Percentiles rank a stretch among this genome's conserved stretches.
phyloP scores from a whole-genome alignment of 2,113 vertebrate genomes.

The Grantiella picta region DNA sequence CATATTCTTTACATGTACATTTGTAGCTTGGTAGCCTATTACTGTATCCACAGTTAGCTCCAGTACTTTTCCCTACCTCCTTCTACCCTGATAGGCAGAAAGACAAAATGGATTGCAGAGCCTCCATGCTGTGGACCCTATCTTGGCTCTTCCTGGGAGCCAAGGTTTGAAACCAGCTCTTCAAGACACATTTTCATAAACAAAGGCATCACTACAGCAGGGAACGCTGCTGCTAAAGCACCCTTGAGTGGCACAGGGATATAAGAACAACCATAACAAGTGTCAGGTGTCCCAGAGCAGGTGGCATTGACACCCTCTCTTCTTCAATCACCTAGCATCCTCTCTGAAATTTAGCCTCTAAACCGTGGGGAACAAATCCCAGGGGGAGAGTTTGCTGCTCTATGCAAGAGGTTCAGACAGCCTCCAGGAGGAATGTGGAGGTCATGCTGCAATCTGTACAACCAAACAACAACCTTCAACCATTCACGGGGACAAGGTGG shows the following conservation, averaged over 20 bases:
- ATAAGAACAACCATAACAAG: neutral
- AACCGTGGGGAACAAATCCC: neutral
- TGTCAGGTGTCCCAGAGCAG: neutral
- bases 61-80: no score
- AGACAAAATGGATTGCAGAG: no score
- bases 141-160: no score
- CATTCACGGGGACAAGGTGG: neutral
- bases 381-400: neutral
- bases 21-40: no score
- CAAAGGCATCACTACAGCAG: neutral
- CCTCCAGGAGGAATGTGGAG: neutral
- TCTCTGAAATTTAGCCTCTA: neutral
- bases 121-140: no score
- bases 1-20: no score
- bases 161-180: no score
- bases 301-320: neutral
- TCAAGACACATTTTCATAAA: no score
- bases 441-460: rapidly evolving
- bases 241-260: neutral
- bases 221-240: neutral
- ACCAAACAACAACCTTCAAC: neutral
- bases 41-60: no score
- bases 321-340: neutral
- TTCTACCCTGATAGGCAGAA: no score
- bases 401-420: rapidly evolving